Evolutionary conservation across 2,113 vertebrate genomes (phyloP).

Genomic region (Syrmaticus mikado): DNA sequence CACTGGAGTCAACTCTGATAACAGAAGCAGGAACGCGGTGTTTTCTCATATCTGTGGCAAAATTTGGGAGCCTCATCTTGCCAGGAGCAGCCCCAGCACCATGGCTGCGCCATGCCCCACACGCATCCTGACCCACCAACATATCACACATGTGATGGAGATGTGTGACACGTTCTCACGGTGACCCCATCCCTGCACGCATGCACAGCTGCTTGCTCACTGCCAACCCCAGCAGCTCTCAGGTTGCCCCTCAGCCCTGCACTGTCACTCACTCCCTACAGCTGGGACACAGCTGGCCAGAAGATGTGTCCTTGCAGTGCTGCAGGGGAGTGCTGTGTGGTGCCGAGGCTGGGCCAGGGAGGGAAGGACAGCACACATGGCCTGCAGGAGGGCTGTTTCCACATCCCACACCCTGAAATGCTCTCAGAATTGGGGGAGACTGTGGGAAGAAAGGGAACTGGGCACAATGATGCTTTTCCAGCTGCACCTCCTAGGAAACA

Average conservation of each 20-base stretch:
- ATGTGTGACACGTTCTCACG: background rate
- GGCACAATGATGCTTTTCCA: rapidly evolving
- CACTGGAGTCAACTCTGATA: background rate
- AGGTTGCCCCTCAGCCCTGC: background rate
- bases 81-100: background rate
- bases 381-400: background rate
- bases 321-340: background rate
- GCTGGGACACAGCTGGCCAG: background rate
- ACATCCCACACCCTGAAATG: background rate
- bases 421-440: background rate
- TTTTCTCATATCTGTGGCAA: background rate
- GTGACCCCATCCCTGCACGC: background rate
- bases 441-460: background rate
- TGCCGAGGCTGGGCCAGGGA: background rate
- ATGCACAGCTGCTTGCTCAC: background rate
- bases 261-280: background rate
- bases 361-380: background rate
- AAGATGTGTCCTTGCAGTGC: background rate
- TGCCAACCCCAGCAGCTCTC: background rate
- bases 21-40: background rate
- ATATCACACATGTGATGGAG: background rate
- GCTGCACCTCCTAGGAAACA: background rate
- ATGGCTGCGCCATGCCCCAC: background rate
- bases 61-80: background rate
- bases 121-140: background rate